These are phyloP conservation scores for Nomada fucata DNA, from an alignment of 2,888 invertebrate genomes.

Conservation along the genomic window DNA sequence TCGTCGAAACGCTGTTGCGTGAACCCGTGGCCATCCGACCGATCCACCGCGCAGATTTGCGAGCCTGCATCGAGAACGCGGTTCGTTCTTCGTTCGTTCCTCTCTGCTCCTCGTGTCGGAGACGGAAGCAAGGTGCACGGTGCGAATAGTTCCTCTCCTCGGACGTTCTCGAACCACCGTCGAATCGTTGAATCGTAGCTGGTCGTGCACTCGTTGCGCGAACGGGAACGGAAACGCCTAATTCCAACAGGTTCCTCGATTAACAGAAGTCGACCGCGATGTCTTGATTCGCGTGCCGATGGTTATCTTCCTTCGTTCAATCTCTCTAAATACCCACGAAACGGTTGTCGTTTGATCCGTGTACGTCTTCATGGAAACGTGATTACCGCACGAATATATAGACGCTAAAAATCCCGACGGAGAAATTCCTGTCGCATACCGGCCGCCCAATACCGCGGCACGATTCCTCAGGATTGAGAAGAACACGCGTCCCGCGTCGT, in stretches of 20 bases:
- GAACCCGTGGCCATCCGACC: slow-evolving; percentile 7
- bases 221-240: not conserved
- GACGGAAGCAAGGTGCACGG: no score
- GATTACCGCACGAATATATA: slow-evolving; percentile 41
- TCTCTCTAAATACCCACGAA: not conserved
- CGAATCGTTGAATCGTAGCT: no score
- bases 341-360: slow-evolving; percentile 12
- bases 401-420: slow-evolving; percentile 44
- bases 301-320: not conserved
- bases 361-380: slow-evolving; percentile 38
- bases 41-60: slow-evolving; percentile 31
- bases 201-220: no score
- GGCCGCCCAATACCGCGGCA: slow-evolving; percentile 39
- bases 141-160: not conserved
- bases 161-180: not conserved
- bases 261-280: not conserved
- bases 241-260: no score
- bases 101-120: no score
- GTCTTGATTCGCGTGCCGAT: slow-evolving; percentile 1
- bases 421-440: slow-evolving; percentile 50
- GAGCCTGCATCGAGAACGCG: not conserved
- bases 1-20: slow-evolving; percentile 50
- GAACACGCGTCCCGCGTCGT: slow-evolving; percentile 40
- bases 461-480: slow-evolving; percentile 54
- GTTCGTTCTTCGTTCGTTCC: not conserved